Evolutionary conservation across 2,888 invertebrate species (phyloP), one percentile per base, ranked within the genome.

Genomic region (Conchocele bisecta): DNA sequence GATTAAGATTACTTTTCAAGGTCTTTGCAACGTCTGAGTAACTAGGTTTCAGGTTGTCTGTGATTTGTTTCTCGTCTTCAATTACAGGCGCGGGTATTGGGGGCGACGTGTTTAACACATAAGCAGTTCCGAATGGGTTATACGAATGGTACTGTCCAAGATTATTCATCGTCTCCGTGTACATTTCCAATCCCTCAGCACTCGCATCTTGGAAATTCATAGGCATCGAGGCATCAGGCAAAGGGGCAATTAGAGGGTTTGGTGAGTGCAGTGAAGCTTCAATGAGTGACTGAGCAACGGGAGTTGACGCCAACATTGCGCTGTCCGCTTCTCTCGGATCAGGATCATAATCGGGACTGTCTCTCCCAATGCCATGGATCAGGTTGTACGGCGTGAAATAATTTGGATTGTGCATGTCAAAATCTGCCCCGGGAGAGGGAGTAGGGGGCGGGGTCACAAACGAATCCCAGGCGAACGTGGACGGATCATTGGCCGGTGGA

Each of bases 1-100:
- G 59, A 28, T 66, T 71, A 29, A 75, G 75, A 60, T 74, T 84
- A 37, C 64, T 61, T 63, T 83, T 84, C 42, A 81, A 68, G 15
- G 84, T 80, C 61, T 86, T 87, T 17, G 88, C 86, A 22, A 89
- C 85, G 48, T 89, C 88, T 39, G 89, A 88, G 73, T 88, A 89
- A 28, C 85, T 83, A 9, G 84, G 85, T 68, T 86, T 88, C 6
- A 67, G 39, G 35, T 56, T 65, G 9, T 42, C 31, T 22, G 64
- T 42, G 26, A 59, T 33, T 15, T 69, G 63, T 11, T 67, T 41
- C 33, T 69, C 65, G 41, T 48, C 42, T 24, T 76, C 78, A n/a
- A 58, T 48, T 6, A 67, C 61, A 22, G 77, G 59, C 20, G 65
- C 72, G 13, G 67, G 69, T 7, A 70, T 48, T 37, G 72, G 48